phyloP scores from a whole-genome alignment of 2,113 vertebrate genomes.

The Coptodon bakossiorum region DNA sequence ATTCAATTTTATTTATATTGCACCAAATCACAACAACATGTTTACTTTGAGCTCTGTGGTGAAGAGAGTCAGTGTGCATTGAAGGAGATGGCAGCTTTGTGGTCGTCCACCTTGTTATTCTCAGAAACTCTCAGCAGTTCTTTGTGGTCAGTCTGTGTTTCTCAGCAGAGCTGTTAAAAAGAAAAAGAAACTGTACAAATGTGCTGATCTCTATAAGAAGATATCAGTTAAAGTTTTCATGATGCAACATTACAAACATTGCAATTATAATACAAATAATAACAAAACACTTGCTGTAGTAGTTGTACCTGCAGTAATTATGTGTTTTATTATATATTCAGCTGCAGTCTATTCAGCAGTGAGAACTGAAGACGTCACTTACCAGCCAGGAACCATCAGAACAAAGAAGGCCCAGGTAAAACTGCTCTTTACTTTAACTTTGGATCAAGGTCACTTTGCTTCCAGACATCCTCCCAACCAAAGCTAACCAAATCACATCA shows the following conservation, averaged over 20 bases:
- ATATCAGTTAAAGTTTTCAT: neutral
- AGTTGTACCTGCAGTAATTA: neutral
- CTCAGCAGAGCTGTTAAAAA: neutral
- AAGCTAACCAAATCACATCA: neutral
- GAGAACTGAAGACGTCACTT: neutral
- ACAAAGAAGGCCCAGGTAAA: neutral
- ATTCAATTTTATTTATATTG: neutral
- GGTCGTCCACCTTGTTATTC: neutral
- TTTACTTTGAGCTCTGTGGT: neutral
- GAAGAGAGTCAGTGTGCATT: neutral
- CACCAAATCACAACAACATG: neutral
- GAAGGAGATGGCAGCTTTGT: neutral
- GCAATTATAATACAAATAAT: neutral
- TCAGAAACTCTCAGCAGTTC: neutral
- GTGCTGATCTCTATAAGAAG: neutral
- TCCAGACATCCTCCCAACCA: neutral
- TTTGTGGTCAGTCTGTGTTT: neutral
- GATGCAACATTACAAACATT: neutral
- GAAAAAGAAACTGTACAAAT: neutral
- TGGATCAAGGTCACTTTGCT: neutral
- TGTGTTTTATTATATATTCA: neutral
- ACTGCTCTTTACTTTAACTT: neutral
- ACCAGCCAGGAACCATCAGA: rapidly evolving
- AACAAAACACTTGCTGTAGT: neutral
- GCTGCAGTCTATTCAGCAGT: neutral